Evolutionary conservation across 2,797 vertebrate species (phyloP), one percentile per base, ranked within the genome.

Genomic region (Xenentodon cancila): DNA sequence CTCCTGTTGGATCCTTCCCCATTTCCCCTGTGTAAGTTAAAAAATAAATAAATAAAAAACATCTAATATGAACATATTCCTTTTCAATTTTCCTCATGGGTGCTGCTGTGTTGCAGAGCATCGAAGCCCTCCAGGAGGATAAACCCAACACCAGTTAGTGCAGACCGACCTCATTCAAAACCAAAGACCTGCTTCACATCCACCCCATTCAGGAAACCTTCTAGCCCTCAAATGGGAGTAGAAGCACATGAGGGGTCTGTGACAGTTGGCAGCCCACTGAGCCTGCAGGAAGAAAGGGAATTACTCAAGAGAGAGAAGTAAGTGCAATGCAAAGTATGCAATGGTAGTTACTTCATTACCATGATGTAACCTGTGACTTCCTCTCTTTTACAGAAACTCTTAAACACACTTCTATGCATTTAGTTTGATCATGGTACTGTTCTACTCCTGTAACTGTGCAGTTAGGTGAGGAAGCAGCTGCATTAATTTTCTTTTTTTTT

Each of bases 181-280:
- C 96, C 96, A 74, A 97, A 97, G 92, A 97, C 82, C 52, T 99
- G 97, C 80, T 99, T 99, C 90, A 99, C 96, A 46, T 98, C 98
- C 59, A 98, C 96, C 0, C 98, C 97, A 0, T 92, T 99, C 85
- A 95, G 89, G 75, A 89, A 92, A 48, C 82, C 90, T 32, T 89
- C 91, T 27, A 87, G 79, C 18, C 83, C 91, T 1, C 59, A 82
- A 0, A 18, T 53, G 8, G 86, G 68, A 64, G 77, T 67, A 12
- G 95, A 95, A 65, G 74, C 71, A 0, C 66, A 67, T 13, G 64
- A 83, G 17, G 42, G 77, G 25, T 73, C 68, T 5, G 74, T 77
- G 61, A 75, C 82, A 20, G 84, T 73, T 64, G 89, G 83, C 17
- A 91, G 86, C 63, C 88, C 93, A 70, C 81, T 86, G 75, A 95